Base-by-base conservation (phyloP, 2,888 invertebrate species). In the Drosophila rellima region DNA sequence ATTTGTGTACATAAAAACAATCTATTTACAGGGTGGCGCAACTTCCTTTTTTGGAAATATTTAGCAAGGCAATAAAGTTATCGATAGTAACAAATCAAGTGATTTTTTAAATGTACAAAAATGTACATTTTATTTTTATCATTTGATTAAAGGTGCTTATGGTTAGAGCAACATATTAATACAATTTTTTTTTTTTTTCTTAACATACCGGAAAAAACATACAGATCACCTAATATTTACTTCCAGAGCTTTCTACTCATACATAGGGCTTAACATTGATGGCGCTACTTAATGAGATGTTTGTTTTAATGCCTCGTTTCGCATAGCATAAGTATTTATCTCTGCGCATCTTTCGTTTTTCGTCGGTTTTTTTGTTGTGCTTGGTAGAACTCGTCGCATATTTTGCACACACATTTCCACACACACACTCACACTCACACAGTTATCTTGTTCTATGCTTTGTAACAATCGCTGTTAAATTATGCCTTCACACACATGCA, bases 391-490 rank as follows among this genome's bases (percentile, higher is more conserved):
- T 44, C 61, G 55, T 50, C 67, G 62, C 59, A 69, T 70, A 72
- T 82, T 82, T 81, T 74, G 85, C 88, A 69, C 84, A 81, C 55
- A 44, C 70, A 66, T 69, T 51, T n/a, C n/a, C 56, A 69, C 75
- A 86, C 57, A 33, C 70, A 66, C 71, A 54, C 52, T 65, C 72
- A 86, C 57, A 42, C 69, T 68, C 71, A 54, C 56, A 69, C 76
- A 86, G 61, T 71, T 70, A 80, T 87, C 84, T 78, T 70, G 68
- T 75, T 76, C 79, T 78, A 42, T 77, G 68, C 80, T 74, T 82
- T 84, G 88, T 72, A 82, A 84, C 82, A 87, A 82, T 73, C 82
- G 74, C 61, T 77, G 54, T 61, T 78, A 78, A 73, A 78, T 78
- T 57, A 78, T 75, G 69, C 42, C 75, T 64, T 57, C 54, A 56